phyloP scores from a whole-genome alignment of 2,797 vertebrate genomes.

The Enteromius fasciolatus region DNA sequence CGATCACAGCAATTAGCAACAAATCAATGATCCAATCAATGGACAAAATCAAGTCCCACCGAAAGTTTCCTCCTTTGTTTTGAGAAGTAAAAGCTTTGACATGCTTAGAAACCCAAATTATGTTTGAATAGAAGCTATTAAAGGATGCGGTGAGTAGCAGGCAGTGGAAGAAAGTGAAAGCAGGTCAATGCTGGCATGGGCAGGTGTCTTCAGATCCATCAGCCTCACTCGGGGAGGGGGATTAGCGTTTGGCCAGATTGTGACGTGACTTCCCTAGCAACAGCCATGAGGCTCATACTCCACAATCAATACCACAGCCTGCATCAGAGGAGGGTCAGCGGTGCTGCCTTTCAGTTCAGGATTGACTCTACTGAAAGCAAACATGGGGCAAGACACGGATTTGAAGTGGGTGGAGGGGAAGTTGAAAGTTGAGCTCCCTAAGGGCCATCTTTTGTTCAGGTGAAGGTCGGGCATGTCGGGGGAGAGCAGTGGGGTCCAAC shows the following conservation, averaged over 20 bases:
- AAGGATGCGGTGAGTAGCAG: neutral
- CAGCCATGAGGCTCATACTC: constrained; percentile 17
- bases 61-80: neutral
- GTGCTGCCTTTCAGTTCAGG: constrained; percentile 12
- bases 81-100: neutral
- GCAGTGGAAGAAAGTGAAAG: neutral
- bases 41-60: neutral
- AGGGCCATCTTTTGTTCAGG: constrained; percentile 22
- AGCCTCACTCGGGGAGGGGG: constrained; percentile 29
- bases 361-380: neutral
- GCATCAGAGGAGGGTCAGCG: constrained; percentile 16
- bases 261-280: constrained; percentile 52
- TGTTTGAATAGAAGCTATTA: neutral
- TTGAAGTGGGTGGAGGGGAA: neutral
- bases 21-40: constrained; percentile 2
- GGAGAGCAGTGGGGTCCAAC: neutral
- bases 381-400: neutral
- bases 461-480: constrained; percentile 37
- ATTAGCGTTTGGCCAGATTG: constrained; percentile 10
- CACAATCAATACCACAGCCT: constrained; percentile 1
- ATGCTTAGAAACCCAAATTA: neutral
- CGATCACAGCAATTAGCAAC: neutral
- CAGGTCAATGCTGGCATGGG: neutral
- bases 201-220: constrained; percentile 12
- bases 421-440: neutral